Percentiles rank a stretch among this genome's conserved stretches.
Evolutionary conservation across 2,797 vertebrate species (phyloP).

Genomic region (Semotilus atromaculatus): DNA sequence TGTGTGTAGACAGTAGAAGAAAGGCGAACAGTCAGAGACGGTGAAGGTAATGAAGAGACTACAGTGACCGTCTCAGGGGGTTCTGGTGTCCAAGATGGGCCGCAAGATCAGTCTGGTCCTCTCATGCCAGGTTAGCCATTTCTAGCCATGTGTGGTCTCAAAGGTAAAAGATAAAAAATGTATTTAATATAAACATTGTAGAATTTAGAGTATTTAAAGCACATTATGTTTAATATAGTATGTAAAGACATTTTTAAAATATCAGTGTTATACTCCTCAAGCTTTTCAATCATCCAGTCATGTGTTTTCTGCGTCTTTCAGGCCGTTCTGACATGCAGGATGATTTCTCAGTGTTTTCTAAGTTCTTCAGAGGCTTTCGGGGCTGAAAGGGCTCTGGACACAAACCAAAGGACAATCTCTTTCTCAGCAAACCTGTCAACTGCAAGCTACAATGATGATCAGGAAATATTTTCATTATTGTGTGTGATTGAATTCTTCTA

Average conservation of each 20-base stretch:
- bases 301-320: slow-evolving; percentile 60
- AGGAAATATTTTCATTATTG: neutral
- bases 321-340: slow-evolving; percentile 73
- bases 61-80: slow-evolving; percentile 80
- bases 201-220: neutral
- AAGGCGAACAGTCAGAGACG: slow-evolving; percentile 84
- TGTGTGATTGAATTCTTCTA: neutral
- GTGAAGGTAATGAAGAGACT: slow-evolving; percentile 83
- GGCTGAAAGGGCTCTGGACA: slow-evolving; percentile 36
- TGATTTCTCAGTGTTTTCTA: slow-evolving; percentile 76
- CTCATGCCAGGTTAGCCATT: slow-evolving; percentile 61
- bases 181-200: neutral
- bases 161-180: neutral
- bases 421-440: neutral
- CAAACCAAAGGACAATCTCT: neutral
- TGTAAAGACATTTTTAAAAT: neutral
- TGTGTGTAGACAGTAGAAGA: slow-evolving; percentile 84
- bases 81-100: slow-evolving; percentile 56
- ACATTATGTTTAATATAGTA: neutral
- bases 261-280: neutral
- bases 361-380: slow-evolving; percentile 81
- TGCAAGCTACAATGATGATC: neutral
- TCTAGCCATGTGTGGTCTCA: neutral
- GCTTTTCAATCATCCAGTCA: neutral
- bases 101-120: slow-evolving; percentile 54